Evolutionary conservation across 2,888 invertebrate species (phyloP).

Genomic region (Cheilosia variabilis): DNA sequence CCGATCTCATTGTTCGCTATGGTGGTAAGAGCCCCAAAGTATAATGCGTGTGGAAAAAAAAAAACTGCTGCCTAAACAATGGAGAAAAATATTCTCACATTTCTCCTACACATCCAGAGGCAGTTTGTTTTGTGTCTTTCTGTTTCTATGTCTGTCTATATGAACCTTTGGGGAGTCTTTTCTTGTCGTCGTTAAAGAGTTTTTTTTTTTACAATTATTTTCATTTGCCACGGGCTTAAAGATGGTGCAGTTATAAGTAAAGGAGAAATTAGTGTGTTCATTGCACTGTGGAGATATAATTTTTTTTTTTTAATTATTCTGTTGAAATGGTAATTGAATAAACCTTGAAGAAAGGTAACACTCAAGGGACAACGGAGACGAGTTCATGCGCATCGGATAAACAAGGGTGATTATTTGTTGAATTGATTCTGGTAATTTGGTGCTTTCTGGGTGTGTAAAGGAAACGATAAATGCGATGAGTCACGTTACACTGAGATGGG

Average conservation of each 20-base stretch:
- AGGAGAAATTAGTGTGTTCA: constrained; percentile 70
- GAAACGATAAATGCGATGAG: not conserved
- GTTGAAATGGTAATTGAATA: constrained; percentile 53
- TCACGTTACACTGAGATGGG: too few relatives aligned
- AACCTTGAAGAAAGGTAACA: constrained; percentile 37
- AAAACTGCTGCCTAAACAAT: constrained; percentile 58
- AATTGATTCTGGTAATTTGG: constrained; percentile 12
- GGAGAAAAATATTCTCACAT: constrained; percentile 72
- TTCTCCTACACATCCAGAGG: constrained; percentile 59
- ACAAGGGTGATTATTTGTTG: constrained; percentile 21
- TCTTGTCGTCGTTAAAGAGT: constrained; percentile 52
- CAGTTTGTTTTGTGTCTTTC: constrained; percentile 47
- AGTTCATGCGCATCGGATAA: constrained; percentile 37
- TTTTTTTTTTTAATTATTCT: constrained; percentile 47
- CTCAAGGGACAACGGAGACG: constrained; percentile 20
- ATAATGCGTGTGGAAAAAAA: constrained; percentile 54
- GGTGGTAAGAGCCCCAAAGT: constrained; percentile 33
- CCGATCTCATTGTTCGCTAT: constrained; percentile 48
- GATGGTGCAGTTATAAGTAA: constrained; percentile 46
- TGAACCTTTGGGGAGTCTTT: constrained; percentile 54
- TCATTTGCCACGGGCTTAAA: constrained; percentile 60
- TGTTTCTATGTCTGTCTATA: constrained; percentile 1
- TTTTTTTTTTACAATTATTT: constrained; percentile 62
- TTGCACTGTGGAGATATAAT: constrained; percentile 50
- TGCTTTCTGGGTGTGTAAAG: not conserved